These are phyloP conservation scores for Sitophilus oryzae DNA, from an alignment of 1,140 invertebrate genomes.

Conservation along the genomic window DNA sequence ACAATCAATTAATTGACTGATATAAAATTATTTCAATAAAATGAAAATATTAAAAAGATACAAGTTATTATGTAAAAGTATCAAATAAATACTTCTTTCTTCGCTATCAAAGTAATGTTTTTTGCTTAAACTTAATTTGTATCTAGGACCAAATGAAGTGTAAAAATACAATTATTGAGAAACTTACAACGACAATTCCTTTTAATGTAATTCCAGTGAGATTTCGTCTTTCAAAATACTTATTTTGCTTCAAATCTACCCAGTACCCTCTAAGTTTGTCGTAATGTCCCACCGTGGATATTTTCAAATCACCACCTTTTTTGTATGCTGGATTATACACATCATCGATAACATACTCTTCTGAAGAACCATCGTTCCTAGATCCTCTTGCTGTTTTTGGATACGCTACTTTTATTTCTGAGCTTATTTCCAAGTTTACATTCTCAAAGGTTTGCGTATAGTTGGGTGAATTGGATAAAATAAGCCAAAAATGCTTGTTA, in stretches of 20 bases:
- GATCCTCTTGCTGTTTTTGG: background rate
- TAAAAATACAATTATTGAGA: too few species aligned
- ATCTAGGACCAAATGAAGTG: too few species aligned
- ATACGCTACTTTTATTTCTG: slow-evolving; percentile 27
- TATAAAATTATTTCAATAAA: too few species aligned
- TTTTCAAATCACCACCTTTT: slow-evolving; percentile 48
- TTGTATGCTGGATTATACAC: slow-evolving; percentile 47
- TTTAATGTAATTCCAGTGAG: slow-evolving; percentile 48
- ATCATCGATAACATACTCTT: slow-evolving; percentile 23
- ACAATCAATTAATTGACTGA: too few species aligned
- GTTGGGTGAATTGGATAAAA: slow-evolving; percentile 11
- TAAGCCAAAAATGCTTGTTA: slow-evolving; percentile 31
- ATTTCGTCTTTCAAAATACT: slow-evolving; percentile 46
- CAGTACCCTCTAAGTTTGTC: slow-evolving; percentile 37
- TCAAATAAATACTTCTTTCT: too few species aligned
- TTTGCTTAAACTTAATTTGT: too few species aligned
- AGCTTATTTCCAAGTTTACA: slow-evolving; percentile 28
- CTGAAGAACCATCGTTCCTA: slow-evolving; percentile 2
- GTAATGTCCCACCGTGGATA: slow-evolving; percentile 47
- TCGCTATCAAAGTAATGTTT: too few species aligned
- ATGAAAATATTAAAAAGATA: too few species aligned
- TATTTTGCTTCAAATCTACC: slow-evolving; percentile 40
- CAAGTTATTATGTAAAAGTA: too few species aligned
- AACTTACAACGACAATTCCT: slow-evolving; percentile 47
- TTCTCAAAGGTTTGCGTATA: slow-evolving; percentile 23